These are phyloP conservation scores for Netelia fuscicornis DNA, from an alignment of 2,888 invertebrate genomes.

Conservation along the genomic window DNA sequence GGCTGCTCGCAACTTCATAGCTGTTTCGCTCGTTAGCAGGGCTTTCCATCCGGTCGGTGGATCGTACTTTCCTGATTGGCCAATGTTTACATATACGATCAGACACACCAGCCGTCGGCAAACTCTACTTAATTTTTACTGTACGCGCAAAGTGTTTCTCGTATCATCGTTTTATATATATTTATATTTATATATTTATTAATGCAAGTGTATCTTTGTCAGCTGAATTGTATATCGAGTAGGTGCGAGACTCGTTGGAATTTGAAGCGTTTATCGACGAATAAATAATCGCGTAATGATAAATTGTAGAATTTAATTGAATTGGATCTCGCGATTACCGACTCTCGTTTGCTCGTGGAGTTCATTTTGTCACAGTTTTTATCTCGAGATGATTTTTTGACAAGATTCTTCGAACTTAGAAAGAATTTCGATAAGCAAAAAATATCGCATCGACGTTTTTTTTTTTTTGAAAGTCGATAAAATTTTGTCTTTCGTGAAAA, in stretches of 20 bases:
- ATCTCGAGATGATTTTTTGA: not conserved
- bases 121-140: constrained; percentile 54
- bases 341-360: constrained; percentile 41
- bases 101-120: constrained; percentile 68
- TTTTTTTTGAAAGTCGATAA: too few relatives aligned
- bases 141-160: not conserved
- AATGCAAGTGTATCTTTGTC: too few relatives aligned
- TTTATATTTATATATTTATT: constrained; percentile 1
- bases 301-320: constrained; percentile 10
- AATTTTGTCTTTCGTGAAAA: too few relatives aligned
- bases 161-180: constrained; percentile 12
- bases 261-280: not conserved
- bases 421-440: too few relatives aligned
- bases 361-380: constrained; percentile 15
- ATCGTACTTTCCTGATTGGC: constrained; percentile 86
- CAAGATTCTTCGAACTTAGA: too few relatives aligned
- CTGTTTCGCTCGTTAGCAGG: constrained; percentile 83
- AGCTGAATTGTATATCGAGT: too few relatives aligned
- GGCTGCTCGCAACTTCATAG: constrained; percentile 84
- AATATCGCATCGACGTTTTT: too few relatives aligned
- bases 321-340: constrained; percentile 11
- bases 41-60: constrained; percentile 86
- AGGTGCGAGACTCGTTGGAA: not conserved
- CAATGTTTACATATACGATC: constrained; percentile 73
- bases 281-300: not conserved